Percentiles rank a stretch among this genome's conserved stretches.
phyloP scores from a whole-genome alignment of 2,113 vertebrate species.

The Heterocephalus glaber region DNA sequence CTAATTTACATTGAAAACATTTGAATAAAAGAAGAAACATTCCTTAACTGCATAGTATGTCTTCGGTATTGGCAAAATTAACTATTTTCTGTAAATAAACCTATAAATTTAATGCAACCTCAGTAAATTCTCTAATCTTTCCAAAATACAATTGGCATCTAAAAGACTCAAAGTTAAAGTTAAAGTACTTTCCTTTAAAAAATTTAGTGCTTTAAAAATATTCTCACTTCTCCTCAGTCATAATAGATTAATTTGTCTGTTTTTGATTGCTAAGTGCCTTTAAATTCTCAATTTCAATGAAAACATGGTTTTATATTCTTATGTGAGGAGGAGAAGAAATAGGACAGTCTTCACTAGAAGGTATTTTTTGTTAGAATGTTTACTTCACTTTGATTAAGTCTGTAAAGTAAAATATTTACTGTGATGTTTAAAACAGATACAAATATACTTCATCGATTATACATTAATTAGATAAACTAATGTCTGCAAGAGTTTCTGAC shows the following conservation, averaged over 20 bases:
- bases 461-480: background rate
- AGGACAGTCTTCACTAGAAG: background rate
- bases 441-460: background rate
- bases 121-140: background rate
- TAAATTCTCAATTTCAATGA: background rate
- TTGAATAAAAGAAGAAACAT: background rate
- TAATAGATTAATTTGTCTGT: background rate
- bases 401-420: background rate
- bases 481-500: background rate
- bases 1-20: background rate
- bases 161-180: background rate
- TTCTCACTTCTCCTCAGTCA: background rate
- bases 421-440: background rate
- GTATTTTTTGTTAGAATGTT: background rate
- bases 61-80: background rate
- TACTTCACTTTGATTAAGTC: background rate
- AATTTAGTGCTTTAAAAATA: background rate
- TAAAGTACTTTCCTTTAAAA: background rate
- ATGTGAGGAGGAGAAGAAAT: background rate
- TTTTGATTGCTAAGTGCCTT: background rate
- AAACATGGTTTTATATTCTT: background rate
- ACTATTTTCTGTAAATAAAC: background rate
- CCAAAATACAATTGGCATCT: background rate
- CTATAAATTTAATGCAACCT: background rate
- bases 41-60: background rate